Evolutionary conservation across 2,113 vertebrate genomes (phyloP), one percentile per base, ranked within the genome.

Genomic region (Choloepus hoffmanni): DNA sequence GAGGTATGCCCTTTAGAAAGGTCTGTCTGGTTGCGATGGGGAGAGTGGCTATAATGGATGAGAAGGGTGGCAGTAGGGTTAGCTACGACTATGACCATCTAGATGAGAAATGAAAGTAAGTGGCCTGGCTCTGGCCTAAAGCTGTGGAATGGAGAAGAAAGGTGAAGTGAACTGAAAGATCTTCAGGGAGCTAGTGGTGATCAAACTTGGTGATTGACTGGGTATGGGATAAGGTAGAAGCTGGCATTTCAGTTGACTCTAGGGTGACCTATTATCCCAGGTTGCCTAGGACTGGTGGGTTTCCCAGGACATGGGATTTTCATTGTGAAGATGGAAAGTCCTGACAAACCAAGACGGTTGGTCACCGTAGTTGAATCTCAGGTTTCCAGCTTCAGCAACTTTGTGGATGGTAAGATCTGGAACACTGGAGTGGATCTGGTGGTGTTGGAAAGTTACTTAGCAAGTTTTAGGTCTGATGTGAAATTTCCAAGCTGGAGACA

Each of bases 401-500:
- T 65, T 19, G 13, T 30, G 48, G 63, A 48, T 33, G 48, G 48
- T 67, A 33, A 95, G 76, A 74, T 55, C 26, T 36, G 24, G 67
- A 89, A 43, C 1, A 9, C 0, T 4, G 10, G 40, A 15, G n/a
- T 43, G 5, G n/a, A 9, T 11, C 2, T 18, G 21, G 55, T 3
- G 21, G 53, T n/a, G 7, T 0, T 0, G 53, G 33, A 48, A 82
- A 55, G 24, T 7, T 33, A 73, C 2, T 9, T 2, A 19, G 0
- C 5, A 21, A 67, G 48, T 40, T 43, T 89, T 26, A 28, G 36
- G 74, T 36, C 45, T 23, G 19, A 78, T 2, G 2, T 45, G 26
- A 78, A 67, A 43, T 11, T 28, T 1, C 4, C 8, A 24, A 48
- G 14, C 48, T 33, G n/a, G 90, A 67, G 33, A 23, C 40, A 7